phyloP scores from a whole-genome alignment of 2,888 invertebrate species.

The Coleophora flavipennella region DNA sequence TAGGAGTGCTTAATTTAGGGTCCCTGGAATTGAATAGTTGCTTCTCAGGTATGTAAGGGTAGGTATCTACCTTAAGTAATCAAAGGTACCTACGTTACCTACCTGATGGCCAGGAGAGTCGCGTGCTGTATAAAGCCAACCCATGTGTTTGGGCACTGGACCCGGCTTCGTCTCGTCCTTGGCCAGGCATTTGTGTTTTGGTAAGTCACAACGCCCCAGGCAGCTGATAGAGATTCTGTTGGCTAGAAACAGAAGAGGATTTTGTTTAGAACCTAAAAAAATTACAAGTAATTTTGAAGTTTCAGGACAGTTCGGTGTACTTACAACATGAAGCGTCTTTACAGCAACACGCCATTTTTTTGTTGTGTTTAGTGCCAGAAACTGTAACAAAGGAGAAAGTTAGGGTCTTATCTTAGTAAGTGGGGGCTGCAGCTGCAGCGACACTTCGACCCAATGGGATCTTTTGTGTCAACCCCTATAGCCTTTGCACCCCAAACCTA shows the following conservation, averaged over 20 bases:
- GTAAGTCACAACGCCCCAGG: conserved; percentile 55
- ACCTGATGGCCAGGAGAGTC: conserved; percentile 59
- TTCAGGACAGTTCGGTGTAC: too few relatives aligned
- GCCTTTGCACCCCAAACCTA: too few relatives aligned
- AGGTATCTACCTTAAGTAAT: too few relatives aligned
- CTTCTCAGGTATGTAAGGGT: too few relatives aligned
- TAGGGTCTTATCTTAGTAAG: too few relatives aligned
- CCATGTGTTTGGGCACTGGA: conserved; percentile 57
- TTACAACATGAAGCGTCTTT: not conserved
- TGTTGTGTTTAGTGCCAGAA: not conserved
- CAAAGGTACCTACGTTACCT: conserved; percentile 32
- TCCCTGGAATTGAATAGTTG: too few relatives aligned
- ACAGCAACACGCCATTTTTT: conserved; percentile 4
- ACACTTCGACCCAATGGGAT: too few relatives aligned
- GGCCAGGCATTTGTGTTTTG: conserved; percentile 52
- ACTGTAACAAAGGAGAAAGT: not conserved
- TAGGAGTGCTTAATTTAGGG: too few relatives aligned
- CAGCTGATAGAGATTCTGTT: conserved; percentile 27
- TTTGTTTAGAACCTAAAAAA: too few relatives aligned
- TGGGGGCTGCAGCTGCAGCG: too few relatives aligned
- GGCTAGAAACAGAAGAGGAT: conserved; percentile 3
- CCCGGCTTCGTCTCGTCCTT: conserved; percentile 45
- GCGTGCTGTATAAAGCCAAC: conserved; percentile 61
- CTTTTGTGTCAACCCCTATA: too few relatives aligned
- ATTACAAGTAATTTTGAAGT: too few relatives aligned